A percentile compares a stretch with the other conserved stretches of the same genome.
These are phyloP conservation scores for Emys orbicularis DNA, from an alignment of 2,797 vertebrate genomes.

Conservation along the genomic window DNA sequence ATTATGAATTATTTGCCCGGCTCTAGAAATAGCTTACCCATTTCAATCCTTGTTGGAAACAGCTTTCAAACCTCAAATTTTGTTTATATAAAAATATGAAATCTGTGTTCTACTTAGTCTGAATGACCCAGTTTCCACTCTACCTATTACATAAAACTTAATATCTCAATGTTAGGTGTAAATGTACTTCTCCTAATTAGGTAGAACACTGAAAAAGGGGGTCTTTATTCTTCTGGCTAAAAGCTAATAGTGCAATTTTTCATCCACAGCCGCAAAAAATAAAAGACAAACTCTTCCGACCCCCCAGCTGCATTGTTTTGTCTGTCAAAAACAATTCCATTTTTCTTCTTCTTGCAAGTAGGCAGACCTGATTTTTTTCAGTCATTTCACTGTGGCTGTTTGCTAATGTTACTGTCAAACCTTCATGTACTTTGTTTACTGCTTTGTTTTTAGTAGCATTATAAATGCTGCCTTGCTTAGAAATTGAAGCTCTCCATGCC, in stretches of 20 bases:
- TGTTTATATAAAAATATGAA: neutral
- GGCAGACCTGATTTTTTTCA: neutral
- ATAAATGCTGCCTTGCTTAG: constrained; percentile 33
- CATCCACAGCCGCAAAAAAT: neutral
- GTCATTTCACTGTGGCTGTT: constrained; percentile 4
- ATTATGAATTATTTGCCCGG: neutral
- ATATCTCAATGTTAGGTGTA: constrained; percentile 37
- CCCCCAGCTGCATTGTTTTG: constrained; percentile 18
- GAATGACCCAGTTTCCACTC: neutral
- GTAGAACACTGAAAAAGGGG: neutral
- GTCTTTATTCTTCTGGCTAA: neutral
- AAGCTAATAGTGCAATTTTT: constrained; percentile 39
- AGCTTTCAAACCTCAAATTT: neutral
- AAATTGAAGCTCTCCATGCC: neutral
- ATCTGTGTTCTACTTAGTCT: neutral
- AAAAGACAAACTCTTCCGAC: constrained; percentile 41
- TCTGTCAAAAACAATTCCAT: constrained; percentile 52
- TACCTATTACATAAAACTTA: neutral
- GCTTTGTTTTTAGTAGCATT: constrained; percentile 36
- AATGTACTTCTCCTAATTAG: constrained; percentile 51
- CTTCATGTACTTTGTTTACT: constrained; percentile 28
- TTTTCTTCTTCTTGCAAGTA: constrained; percentile 26
- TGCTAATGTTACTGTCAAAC: constrained; percentile 40
- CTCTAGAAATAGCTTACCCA: neutral
- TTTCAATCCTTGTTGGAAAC: neutral